A percentile compares a stretch with the other conserved stretches of the same genome.
phyloP scores from a whole-genome alignment of 2,113 vertebrate genomes.

The Dermatemys mawii region DNA sequence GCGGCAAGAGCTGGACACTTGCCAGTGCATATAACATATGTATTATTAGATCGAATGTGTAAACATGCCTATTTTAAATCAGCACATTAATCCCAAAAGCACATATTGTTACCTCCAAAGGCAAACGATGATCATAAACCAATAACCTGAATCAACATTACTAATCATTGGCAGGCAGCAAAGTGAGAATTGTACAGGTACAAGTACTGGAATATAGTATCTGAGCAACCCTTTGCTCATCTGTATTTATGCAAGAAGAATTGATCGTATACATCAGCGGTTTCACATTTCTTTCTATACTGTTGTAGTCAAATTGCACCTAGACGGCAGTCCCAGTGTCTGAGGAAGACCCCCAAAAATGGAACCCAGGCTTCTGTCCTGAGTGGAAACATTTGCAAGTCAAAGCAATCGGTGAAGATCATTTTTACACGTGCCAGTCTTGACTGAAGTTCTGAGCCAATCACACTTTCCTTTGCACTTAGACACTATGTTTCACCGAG shows the following conservation, averaged over 20 bases:
- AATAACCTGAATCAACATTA: neutral
- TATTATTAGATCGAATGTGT: neutral
- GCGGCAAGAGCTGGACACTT: neutral
- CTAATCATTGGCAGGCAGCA: neutral
- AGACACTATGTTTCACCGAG: neutral
- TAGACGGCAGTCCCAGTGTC: neutral
- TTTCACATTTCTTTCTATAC: neutral
- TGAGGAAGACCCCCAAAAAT: slow-evolving; percentile 1
- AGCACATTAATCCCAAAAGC: neutral
- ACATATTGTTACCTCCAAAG: neutral
- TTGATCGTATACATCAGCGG: neutral
- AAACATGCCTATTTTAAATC: neutral
- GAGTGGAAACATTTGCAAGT: neutral
- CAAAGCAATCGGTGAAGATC: slow-evolving; percentile 47
- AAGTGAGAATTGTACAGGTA: neutral
- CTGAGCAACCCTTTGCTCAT: neutral
- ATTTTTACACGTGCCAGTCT: slow-evolving; percentile 12
- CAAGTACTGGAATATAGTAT: neutral
- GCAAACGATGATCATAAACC: neutral
- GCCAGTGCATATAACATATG: rapidly evolving
- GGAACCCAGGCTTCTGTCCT: neutral
- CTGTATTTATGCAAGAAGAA: neutral
- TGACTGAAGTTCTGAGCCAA: slow-evolving; percentile 12
- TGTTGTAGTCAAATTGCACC: slow-evolving; percentile 3
- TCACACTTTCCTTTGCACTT: slow-evolving; percentile 19